Percentiles rank a stretch among this genome's conserved stretches.
phyloP scores from a whole-genome alignment of 1,140 invertebrate species.

The Pogonomyrmex californicus region DNA sequence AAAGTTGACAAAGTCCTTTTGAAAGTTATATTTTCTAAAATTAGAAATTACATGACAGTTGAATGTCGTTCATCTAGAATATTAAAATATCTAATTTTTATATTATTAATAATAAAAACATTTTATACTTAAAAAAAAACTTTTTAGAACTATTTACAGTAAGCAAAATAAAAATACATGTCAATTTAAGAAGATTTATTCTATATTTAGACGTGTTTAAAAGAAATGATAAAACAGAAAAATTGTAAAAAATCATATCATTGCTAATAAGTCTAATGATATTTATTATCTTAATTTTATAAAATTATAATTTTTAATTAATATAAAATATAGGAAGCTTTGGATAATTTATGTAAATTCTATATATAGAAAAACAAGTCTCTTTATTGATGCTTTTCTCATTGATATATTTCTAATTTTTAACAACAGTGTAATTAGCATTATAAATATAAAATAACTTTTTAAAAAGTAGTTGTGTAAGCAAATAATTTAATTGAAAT shows the following conservation, averaged over 20 bases:
- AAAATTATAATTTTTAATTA: neutral
- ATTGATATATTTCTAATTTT: neutral
- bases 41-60: neutral
- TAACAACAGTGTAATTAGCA: neutral
- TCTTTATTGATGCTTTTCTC: neutral
- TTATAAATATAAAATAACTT: neutral
- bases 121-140: neutral
- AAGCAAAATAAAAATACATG: neutral
- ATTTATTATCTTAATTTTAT: neutral
- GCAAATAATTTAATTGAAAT: neutral
- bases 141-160: neutral
- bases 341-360: neutral
- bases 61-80: neutral
- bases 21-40: neutral
- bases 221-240: neutral
- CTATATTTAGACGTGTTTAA: neutral
- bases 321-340: neutral
- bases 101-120: neutral
- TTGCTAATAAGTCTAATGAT: neutral
- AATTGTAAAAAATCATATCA: too few relatives aligned
- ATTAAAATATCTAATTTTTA: neutral
- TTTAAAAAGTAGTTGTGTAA: neutral
- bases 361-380: neutral
- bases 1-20: constrained; percentile 8
- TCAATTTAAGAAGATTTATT: neutral